Evolutionary conservation across 2,888 invertebrate genomes (phyloP).

Genomic region (Dasypogon diadema): DNA sequence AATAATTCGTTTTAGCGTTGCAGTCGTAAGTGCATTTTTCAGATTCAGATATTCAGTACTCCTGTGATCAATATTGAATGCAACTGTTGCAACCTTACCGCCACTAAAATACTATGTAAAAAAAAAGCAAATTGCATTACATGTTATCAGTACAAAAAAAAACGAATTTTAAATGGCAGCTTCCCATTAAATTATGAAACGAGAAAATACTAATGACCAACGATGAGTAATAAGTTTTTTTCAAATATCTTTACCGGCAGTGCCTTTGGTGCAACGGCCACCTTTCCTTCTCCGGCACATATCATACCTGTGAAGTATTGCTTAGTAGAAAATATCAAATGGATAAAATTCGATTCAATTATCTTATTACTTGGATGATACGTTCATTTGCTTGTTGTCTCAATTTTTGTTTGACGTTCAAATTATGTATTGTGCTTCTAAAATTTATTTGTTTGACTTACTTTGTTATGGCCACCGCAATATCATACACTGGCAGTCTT

Average conservation of each 20-base stretch:
- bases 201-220: conserved; percentile 30
- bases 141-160: conserved; percentile 42
- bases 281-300: conserved; percentile 97
- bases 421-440: neutral
- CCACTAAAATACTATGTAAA: conserved; percentile 21
- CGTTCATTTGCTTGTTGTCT: neutral
- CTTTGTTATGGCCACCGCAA: conserved; percentile 96
- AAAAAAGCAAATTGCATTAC: conserved; percentile 37
- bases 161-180: conserved; percentile 32
- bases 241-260: conserved; percentile 84
- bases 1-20: conserved; percentile 4
- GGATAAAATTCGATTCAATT: conserved; percentile 19
- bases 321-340: conserved; percentile 47
- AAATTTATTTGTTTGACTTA: conserved; percentile 72
- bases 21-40: conserved; percentile 35
- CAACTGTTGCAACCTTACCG: conserved; percentile 12
- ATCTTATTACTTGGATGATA: conserved; percentile 4
- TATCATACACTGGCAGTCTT: conserved; percentile 93
- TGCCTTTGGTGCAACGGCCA: conserved; percentile 97
- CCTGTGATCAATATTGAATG: neutral
- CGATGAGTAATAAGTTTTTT: conserved; percentile 23
- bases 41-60: conserved; percentile 23
- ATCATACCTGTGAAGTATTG: conserved; percentile 83
- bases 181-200: conserved; percentile 50
- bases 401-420: conserved; percentile 2